These are phyloP conservation scores for Xenops minutus DNA, from an alignment of 2,797 vertebrate species.

Conservation along the genomic window DNA sequence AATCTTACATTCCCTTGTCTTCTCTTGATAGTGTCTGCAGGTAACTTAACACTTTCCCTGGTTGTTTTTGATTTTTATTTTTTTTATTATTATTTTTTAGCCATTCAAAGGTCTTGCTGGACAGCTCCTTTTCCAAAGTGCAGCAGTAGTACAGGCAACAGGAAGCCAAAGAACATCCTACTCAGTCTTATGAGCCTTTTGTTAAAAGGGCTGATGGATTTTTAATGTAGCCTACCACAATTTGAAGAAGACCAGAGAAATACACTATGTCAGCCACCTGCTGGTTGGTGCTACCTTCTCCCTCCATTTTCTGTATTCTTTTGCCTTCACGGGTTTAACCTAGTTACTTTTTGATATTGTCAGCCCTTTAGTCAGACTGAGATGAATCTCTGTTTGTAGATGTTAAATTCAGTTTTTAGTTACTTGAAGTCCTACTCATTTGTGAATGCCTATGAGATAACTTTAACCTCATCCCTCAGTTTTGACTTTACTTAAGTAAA, in stretches of 20 bases:
- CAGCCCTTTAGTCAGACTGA: neutral
- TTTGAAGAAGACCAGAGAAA: neutral
- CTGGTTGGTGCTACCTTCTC: neutral
- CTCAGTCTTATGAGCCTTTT: neutral
- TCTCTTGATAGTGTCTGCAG: neutral
- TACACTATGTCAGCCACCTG: neutral
- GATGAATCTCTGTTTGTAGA: neutral
- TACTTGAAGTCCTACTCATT: neutral
- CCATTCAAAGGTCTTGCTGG: neutral
- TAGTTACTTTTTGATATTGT: neutral
- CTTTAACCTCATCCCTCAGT: neutral
- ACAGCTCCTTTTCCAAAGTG: conserved; percentile 42
- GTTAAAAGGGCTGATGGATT: neutral
- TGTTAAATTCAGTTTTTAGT: neutral
- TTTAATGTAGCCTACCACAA: neutral
- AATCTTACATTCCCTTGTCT: neutral
- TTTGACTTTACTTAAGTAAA: neutral
- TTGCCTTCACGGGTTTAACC: neutral
- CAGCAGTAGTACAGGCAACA: neutral
- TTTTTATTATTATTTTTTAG: neutral
- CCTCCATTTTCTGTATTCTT: neutral
- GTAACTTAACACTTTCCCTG: neutral
- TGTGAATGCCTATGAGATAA: neutral
- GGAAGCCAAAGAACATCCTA: neutral
- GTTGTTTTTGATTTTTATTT: neutral